These are phyloP conservation scores for Phataginus tricuspis DNA, from an alignment of 2,797 vertebrate genomes.

Conservation along the genomic window DNA sequence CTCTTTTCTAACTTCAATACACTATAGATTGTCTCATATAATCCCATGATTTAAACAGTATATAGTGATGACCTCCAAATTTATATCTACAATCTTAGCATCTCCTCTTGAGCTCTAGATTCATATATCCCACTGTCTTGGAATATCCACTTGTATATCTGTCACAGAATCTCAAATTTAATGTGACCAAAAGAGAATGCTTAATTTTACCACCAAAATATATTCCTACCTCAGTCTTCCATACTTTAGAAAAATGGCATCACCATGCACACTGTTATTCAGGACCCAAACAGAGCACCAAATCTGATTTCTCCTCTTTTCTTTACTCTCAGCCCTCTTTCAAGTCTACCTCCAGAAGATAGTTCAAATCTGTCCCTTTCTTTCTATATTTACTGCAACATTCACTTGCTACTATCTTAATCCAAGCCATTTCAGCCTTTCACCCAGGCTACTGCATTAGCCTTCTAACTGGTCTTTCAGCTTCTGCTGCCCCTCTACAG, in stretches of 20 bases:
- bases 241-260: background rate
- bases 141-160: constrained; percentile 32
- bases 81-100: background rate
- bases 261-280: background rate
- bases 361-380: constrained; percentile 19
- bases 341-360: background rate
- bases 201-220: background rate
- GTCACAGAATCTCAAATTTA: constrained; percentile 10
- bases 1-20: background rate
- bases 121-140: background rate
- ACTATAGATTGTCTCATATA: background rate
- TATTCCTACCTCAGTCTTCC: background rate
- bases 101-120: background rate
- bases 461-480: background rate
- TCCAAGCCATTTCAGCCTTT: background rate
- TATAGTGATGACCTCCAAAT: background rate
- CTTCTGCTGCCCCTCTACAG: background rate
- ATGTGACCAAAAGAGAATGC: constrained; percentile 22
- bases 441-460: background rate
- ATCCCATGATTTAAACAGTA: background rate
- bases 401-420: constrained; percentile 2
- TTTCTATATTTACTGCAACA: background rate
- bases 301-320: background rate
- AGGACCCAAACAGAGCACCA: background rate
- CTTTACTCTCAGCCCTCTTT: background rate